Evolutionary conservation across 2,797 vertebrate genomes (phyloP).

Genomic region (Acestrorhynchus altus): DNA sequence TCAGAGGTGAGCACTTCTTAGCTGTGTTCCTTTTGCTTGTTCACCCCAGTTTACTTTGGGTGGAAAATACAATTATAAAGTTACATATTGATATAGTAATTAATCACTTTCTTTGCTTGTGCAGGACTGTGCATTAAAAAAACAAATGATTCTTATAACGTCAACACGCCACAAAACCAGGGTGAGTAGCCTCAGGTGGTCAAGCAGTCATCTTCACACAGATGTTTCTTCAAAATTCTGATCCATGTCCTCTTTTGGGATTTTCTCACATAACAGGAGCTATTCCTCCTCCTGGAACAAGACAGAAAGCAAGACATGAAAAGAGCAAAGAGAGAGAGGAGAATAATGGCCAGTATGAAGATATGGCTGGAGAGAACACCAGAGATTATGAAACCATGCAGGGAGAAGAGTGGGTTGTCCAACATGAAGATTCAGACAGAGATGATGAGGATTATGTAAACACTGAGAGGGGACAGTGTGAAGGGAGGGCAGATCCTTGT

Average conservation of each 20-base stretch:
- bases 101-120: conserved; percentile 21
- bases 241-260: neutral
- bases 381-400: conserved; percentile 28
- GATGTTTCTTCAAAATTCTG: too few species aligned
- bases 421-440: neutral
- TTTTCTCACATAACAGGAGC: neutral
- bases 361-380: neutral
- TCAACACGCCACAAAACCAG: conserved; percentile 25
- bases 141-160: conserved; percentile 18
- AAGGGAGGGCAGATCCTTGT: neutral
- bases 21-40: neutral
- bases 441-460: conserved; percentile 28
- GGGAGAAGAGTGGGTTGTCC: neutral
- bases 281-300: neutral
- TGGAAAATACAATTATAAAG: neutral
- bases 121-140: conserved; percentile 29
- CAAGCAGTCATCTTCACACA: neutral
- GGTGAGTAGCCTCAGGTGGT: conserved; percentile 26
- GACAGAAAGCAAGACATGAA: neutral
- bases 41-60: neutral
- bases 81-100: too few species aligned
- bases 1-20: conserved; percentile 37
- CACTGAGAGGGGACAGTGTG: neutral
- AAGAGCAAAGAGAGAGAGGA: neutral
- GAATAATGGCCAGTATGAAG: conserved; percentile 34